These are phyloP conservation scores for Scyliorhinus canicula DNA, from an alignment of 2,797 vertebrate genomes.

Conservation along the genomic window DNA sequence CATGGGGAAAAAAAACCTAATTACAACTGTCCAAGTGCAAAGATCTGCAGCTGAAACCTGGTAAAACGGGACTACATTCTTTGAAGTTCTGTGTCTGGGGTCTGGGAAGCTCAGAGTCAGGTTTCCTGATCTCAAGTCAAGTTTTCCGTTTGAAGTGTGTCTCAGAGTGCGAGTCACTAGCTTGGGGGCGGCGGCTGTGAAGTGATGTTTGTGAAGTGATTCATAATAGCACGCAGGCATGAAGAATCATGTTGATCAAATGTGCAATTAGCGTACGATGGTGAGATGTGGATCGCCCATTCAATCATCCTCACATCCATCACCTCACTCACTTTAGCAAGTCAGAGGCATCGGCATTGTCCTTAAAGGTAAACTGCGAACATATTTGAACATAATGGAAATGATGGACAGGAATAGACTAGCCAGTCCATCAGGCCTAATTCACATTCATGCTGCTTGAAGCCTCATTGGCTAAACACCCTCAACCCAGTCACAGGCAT, in stretches of 20 bases:
- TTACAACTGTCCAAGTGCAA: not conserved
- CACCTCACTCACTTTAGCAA: not conserved
- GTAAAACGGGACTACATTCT: not conserved
- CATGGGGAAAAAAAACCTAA: not conserved
- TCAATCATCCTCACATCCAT: not conserved
- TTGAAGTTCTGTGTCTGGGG: not conserved
- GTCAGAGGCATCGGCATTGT: not conserved
- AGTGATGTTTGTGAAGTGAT: not conserved
- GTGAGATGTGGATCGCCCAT: not conserved
- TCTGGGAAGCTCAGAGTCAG: not conserved
- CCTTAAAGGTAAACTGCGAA: not conserved
- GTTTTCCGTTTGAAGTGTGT: not conserved
- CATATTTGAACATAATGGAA: too few relatives aligned
- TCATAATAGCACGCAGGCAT: not conserved
- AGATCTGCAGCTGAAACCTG: not conserved
- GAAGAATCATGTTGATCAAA: not conserved
- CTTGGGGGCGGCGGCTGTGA: too few relatives aligned
- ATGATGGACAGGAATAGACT: not conserved
- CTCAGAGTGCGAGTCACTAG: not conserved
- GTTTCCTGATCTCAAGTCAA: not conserved
- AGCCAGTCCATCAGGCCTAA: not conserved
- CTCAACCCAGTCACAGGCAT: not conserved
- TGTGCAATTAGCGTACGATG: too few relatives aligned
- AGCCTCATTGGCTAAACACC: not conserved
- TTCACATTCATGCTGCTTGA: not conserved